A percentile compares a stretch with the other conserved stretches of the same genome.
Evolutionary conservation across 1,140 invertebrate genomes (phyloP).

Genomic region (Latrodectus geometricus): DNA sequence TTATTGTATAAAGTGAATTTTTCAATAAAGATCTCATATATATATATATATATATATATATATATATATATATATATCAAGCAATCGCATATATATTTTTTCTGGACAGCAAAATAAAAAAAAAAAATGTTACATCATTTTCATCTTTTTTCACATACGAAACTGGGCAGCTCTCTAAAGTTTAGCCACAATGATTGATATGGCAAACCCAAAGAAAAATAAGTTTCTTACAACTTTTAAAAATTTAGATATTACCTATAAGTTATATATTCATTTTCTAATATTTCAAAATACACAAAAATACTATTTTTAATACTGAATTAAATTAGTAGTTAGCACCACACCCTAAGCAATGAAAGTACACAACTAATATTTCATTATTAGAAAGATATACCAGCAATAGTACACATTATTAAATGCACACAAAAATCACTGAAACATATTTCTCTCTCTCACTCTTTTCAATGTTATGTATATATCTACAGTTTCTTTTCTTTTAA

Average conservation of each 20-base stretch:
- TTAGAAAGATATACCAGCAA: conserved; percentile 38
- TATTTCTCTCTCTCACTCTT: conserved; percentile 42
- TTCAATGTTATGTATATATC: conserved; percentile 53
- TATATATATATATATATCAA: too few species aligned
- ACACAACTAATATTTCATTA: conserved; percentile 22
- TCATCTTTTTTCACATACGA: not conserved
- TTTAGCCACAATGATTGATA: conserved; percentile 15
- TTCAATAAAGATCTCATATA: too few species aligned
- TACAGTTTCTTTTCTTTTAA: conserved; percentile 37
- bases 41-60: too few species aligned
- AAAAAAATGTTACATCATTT: too few species aligned
- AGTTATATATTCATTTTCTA: not conserved
- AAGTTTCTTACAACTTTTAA: not conserved
- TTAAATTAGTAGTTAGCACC: conserved; percentile 55
- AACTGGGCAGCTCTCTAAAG: conserved; percentile 19
- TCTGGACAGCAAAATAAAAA: too few species aligned
- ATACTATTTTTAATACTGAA: conserved; percentile 41
- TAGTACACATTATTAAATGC: conserved; percentile 43
- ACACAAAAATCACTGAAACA: conserved; percentile 34
- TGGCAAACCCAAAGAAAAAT: conserved; percentile 2
- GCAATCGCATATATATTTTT: too few species aligned
- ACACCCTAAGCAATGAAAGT: conserved; percentile 46
- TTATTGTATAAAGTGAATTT: too few species aligned
- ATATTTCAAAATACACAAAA: conserved; percentile 13
- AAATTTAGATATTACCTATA: not conserved